These are phyloP conservation scores for Eurois occulta DNA, from an alignment of 2,888 invertebrate genomes.

Conservation along the genomic window DNA sequence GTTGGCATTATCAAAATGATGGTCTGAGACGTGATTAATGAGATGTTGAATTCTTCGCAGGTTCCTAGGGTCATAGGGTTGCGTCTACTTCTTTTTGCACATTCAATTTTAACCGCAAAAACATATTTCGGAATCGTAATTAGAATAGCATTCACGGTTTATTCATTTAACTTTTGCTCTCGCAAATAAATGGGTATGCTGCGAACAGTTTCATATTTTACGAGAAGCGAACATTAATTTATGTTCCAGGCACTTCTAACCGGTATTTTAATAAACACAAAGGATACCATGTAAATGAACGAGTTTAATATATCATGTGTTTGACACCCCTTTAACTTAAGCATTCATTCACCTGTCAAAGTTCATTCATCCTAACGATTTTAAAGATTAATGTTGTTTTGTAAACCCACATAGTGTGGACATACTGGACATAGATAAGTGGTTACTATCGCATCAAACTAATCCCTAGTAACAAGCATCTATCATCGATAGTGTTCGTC, in stretches of 20 bases:
- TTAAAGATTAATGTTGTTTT: constrained; percentile 64
- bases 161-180: constrained; percentile 55
- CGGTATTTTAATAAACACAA: constrained; percentile 58
- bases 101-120: constrained; percentile 42
- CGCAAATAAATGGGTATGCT: constrained; percentile 39
- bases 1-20: constrained; percentile 66
- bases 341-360: constrained; percentile 71
- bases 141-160: constrained; percentile 39
- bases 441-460: constrained; percentile 31
- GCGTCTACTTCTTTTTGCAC: constrained; percentile 43
- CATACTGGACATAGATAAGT: constrained; percentile 25
- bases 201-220: constrained; percentile 46
- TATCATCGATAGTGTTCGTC: constrained; percentile 43
- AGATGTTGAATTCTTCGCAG: constrained; percentile 60
- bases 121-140: constrained; percentile 43
- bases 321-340: constrained; percentile 67
- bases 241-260: constrained; percentile 49
- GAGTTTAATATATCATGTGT: constrained; percentile 59
- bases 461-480: constrained; percentile 40
- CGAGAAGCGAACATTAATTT: constrained; percentile 45
- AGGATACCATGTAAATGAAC: constrained; percentile 54
- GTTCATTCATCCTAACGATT: constrained; percentile 69
- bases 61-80: constrained; percentile 56
- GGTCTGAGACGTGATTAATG: constrained; percentile 72
- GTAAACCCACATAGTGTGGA: constrained; percentile 32